A percentile compares a stretch with the other conserved stretches of the same genome.
These are phyloP conservation scores for Amniataba percoides DNA, from an alignment of 2,797 vertebrate species.

Conservation along the genomic window DNA sequence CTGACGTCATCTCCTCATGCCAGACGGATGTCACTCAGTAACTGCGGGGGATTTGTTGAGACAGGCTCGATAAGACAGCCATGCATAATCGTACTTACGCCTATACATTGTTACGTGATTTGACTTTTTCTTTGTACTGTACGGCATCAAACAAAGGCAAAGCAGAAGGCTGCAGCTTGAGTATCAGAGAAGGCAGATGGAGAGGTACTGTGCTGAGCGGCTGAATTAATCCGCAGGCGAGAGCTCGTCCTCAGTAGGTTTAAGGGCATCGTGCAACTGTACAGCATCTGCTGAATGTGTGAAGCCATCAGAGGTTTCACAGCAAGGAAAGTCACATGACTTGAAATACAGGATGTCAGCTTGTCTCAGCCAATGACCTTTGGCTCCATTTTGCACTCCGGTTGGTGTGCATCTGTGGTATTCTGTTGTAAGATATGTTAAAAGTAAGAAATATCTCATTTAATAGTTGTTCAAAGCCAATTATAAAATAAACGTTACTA, in stretches of 20 bases:
- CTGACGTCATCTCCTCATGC: not conserved
- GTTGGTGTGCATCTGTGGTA: not conserved
- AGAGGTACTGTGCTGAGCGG: slow-evolving; percentile 62
- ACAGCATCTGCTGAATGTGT: slow-evolving; percentile 47
- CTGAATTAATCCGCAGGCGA: slow-evolving; percentile 67
- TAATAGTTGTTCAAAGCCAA: not conserved
- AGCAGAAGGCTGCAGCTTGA: slow-evolving; percentile 22
- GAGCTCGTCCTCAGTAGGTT: slow-evolving; percentile 61
- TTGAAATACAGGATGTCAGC: slow-evolving; percentile 14
- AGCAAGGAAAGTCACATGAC: slow-evolving; percentile 21
- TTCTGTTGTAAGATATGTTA: not conserved
- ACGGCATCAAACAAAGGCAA: not conserved
- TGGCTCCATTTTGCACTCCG: not conserved
- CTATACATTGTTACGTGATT: not conserved
- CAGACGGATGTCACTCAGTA: not conserved
- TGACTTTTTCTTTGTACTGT: not conserved
- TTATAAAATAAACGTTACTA: not conserved
- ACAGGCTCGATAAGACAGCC: not conserved
- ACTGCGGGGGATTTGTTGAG: not conserved
- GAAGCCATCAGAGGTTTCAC: slow-evolving; percentile 2
- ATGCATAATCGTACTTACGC: not conserved
- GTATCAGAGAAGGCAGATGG: slow-evolving; percentile 26
- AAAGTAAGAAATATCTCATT: not conserved
- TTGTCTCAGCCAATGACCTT: not conserved
- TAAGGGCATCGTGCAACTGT: slow-evolving; percentile 42